phyloP scores from a whole-genome alignment of 2,113 vertebrate genomes.

The Polyodon spathula region DNA sequence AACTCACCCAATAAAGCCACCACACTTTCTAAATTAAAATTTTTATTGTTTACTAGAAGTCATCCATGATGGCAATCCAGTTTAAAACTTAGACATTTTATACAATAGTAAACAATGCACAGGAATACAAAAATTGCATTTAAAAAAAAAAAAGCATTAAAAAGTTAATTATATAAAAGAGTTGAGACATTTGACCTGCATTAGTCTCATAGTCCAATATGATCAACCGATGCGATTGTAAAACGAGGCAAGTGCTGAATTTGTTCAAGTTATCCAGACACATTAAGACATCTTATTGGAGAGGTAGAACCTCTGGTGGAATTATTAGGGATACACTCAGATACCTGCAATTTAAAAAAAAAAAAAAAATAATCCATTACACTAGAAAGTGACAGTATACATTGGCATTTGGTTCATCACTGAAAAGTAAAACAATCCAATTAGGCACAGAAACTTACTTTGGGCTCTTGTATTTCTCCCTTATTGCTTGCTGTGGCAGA shows the following conservation, averaged over 20 bases:
- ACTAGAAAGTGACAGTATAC: too few species aligned
- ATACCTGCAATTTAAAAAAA: constrained; percentile 33
- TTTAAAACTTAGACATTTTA: constrained; percentile 11
- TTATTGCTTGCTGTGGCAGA: constrained; percentile 69
- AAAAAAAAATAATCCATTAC: too few species aligned
- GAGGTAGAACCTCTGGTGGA: constrained; percentile 34
- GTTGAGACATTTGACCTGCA: constrained; percentile 7
- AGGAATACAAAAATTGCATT: too few species aligned
- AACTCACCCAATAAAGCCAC: too few species aligned
- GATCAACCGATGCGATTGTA: constrained; percentile 16
- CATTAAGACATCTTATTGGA: constrained; percentile 15
- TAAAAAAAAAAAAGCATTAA: constrained; percentile 1
- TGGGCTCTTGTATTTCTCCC: constrained; percentile 70
- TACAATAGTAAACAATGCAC: too few species aligned
- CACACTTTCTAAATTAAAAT: constrained; percentile 14
- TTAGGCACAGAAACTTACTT: too few species aligned
- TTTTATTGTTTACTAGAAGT: constrained; percentile 15
- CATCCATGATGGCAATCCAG: constrained; percentile 5
- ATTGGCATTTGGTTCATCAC: background rate
- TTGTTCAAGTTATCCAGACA: constrained; percentile 5
- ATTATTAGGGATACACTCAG: constrained; percentile 35
- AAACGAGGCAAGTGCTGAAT: constrained; percentile 24
- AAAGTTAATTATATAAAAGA: background rate
- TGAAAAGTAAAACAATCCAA: background rate
- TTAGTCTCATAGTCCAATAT: background rate